These are phyloP conservation scores for Papilio gigon DNA, from an alignment of 2,888 invertebrate species.

Conservation along the genomic window DNA sequence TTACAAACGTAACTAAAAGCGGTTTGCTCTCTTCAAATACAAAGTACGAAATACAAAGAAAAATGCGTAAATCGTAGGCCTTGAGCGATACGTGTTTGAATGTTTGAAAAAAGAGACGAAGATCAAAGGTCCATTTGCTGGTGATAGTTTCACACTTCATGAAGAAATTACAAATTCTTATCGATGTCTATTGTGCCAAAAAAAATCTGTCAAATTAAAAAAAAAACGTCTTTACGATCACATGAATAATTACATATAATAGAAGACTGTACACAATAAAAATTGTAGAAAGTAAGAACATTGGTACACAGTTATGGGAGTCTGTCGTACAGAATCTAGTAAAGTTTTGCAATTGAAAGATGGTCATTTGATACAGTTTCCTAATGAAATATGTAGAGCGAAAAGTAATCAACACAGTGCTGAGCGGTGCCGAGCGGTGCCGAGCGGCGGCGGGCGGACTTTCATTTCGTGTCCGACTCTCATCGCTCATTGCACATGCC, in stretches of 20 bases:
- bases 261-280: no score
- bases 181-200: no score
- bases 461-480: constrained; percentile 4
- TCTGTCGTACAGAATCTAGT: neutral
- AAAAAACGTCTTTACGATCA: no score
- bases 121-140: neutral
- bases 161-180: no score
- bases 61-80: constrained; percentile 19
- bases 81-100: constrained; percentile 2
- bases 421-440: neutral
- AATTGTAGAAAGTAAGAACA: neutral
- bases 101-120: neutral
- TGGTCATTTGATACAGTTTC: constrained; percentile 38
- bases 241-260: no score
- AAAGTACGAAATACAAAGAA: constrained; percentile 44
- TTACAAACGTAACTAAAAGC: constrained; percentile 55
- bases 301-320: neutral
- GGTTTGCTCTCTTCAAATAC: constrained; percentile 57
- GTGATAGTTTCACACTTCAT: neutral
- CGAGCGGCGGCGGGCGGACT: neutral
- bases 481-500: neutral
- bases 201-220: no score
- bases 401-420: constrained; percentile 32
- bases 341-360: constrained; percentile 26
- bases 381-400: constrained; percentile 44